phyloP scores from a whole-genome alignment of 2,888 invertebrate species.

The Aquatica leii region DNA sequence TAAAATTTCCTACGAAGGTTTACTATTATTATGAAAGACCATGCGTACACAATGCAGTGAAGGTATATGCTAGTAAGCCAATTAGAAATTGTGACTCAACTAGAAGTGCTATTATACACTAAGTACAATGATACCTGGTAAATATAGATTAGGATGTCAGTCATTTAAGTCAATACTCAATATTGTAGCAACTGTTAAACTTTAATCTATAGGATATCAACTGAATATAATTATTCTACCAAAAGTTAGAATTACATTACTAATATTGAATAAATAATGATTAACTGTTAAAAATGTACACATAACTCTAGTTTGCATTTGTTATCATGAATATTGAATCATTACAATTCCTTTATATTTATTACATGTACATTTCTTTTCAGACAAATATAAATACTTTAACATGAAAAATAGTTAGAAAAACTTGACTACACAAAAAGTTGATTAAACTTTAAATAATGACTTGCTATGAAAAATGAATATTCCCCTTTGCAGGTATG shows the following conservation, averaged over 20 bases:
- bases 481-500: slow-evolving; percentile 23
- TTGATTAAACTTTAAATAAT: slow-evolving; percentile 4
- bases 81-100: slow-evolving; percentile 38
- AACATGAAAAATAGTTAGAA: slow-evolving; percentile 4
- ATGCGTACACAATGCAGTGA: slow-evolving; percentile 53
- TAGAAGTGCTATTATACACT: slow-evolving; percentile 31
- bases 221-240: not conserved
- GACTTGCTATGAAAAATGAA: slow-evolving; percentile 25
- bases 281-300: slow-evolving; percentile 3
- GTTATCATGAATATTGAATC: no score
- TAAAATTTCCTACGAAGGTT: slow-evolving; percentile 16
- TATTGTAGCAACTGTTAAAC: not conserved
- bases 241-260: slow-evolving; percentile 19
- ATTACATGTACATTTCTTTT: slow-evolving; percentile 11
- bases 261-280: slow-evolving; percentile 1
- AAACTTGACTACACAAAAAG: slow-evolving; percentile 1
- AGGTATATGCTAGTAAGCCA: slow-evolving; percentile 53
- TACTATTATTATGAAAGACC: slow-evolving; percentile 22
- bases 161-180: slow-evolving; percentile 26
- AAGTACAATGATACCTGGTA: slow-evolving; percentile 32
- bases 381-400: not conserved
- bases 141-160: slow-evolving; percentile 31
- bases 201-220: not conserved
- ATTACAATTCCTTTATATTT: no score
- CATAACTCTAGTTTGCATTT: no score